Evolutionary conservation across 2,888 invertebrate species (phyloP).

Genomic region (Callosobruchus maculatus): DNA sequence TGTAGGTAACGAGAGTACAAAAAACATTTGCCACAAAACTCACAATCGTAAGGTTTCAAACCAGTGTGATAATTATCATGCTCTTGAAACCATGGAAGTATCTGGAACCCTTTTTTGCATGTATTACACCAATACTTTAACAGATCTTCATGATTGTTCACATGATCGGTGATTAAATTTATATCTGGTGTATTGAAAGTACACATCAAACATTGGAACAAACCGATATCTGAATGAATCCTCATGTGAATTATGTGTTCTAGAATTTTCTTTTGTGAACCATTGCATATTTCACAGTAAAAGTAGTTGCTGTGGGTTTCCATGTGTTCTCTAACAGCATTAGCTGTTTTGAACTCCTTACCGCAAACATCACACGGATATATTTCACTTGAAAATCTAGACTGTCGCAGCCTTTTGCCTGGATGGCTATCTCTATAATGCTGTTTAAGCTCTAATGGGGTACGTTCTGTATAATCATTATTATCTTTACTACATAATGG

Average conservation of each 20-base stretch:
- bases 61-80: slow-evolving; percentile 59
- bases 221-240: slow-evolving; percentile 39
- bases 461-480: slow-evolving; percentile 31
- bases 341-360: slow-evolving; percentile 38
- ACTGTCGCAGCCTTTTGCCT: slow-evolving; percentile 33
- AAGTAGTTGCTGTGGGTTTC: slow-evolving; percentile 45
- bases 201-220: slow-evolving; percentile 44
- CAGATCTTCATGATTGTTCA: slow-evolving; percentile 40
- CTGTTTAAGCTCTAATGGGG: slow-evolving; percentile 29
- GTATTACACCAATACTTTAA: slow-evolving; percentile 54
- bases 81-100: slow-evolving; percentile 55
- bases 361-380: slow-evolving; percentile 44
- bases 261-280: slow-evolving; percentile 41
- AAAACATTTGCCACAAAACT: slow-evolving; percentile 54
- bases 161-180: slow-evolving; percentile 40
- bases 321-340: slow-evolving; percentile 42
- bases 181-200: slow-evolving; percentile 40
- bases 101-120: slow-evolving; percentile 56
- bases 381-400: slow-evolving; percentile 28
- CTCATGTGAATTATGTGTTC: slow-evolving; percentile 44
- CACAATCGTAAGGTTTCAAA: slow-evolving; percentile 54
- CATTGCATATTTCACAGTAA: slow-evolving; percentile 43
- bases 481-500: slow-evolving; percentile 34
- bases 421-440: slow-evolving; percentile 37
- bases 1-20: slow-evolving; percentile 45